phyloP scores from a whole-genome alignment of 2,888 invertebrate species.

The Dioctria rufipes region DNA sequence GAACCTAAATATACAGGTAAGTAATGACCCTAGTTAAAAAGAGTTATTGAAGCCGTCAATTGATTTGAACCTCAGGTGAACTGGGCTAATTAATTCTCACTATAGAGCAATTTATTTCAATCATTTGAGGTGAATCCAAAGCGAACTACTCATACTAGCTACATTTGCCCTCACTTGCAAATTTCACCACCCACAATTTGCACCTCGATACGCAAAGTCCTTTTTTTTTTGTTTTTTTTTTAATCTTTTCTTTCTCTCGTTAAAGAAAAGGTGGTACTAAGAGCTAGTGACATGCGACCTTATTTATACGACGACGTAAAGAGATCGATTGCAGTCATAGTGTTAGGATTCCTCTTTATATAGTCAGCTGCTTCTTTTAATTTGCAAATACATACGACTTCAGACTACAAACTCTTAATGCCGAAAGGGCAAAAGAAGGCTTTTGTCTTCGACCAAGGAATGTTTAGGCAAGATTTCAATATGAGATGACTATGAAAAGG shows the following conservation, averaged over 20 bases:
- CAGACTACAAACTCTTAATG: slow-evolving; percentile 7
- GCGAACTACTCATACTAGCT: neutral
- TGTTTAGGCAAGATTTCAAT: slow-evolving; percentile 35
- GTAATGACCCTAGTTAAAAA: slow-evolving; percentile 21
- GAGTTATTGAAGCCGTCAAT: slow-evolving; percentile 24
- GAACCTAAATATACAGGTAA: neutral
- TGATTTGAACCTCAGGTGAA: slow-evolving; percentile 28
- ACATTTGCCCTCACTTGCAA: neutral
- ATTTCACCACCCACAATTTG: neutral
- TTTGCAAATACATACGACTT: slow-evolving; percentile 14
- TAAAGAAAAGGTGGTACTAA: slow-evolving; percentile 2
- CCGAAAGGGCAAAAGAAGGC: slow-evolving; percentile 17
- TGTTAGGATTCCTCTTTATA: neutral
- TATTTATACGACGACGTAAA: neutral
- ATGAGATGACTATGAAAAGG: slow-evolving; percentile 28
- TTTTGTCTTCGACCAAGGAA: slow-evolving; percentile 13
- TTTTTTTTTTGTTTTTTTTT: no score
- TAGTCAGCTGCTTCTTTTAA: slow-evolving; percentile 27
- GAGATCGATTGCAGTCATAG: slow-evolving; percentile 18
- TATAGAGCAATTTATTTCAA: slow-evolving; percentile 7
- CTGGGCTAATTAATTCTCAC: slow-evolving; percentile 21
- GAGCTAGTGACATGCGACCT: neutral
- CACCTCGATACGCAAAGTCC: neutral
- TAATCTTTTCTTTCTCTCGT: neutral
- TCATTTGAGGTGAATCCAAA: slow-evolving; percentile 4